phyloP scores from a whole-genome alignment of 2,888 invertebrate genomes.

The Hirtodrosophila alboralis region DNA sequence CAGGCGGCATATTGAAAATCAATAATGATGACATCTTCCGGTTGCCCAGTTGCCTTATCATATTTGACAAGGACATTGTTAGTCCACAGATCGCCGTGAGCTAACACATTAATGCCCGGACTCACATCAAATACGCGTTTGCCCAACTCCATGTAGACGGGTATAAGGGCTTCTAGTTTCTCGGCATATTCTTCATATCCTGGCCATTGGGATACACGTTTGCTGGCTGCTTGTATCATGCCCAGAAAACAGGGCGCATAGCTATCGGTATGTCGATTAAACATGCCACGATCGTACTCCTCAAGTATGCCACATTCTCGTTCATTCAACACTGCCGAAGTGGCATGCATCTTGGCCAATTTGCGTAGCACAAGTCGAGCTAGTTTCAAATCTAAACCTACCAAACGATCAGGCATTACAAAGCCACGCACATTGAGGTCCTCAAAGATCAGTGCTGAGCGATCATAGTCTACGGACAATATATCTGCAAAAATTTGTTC shows the following conservation, averaged over 20 bases:
- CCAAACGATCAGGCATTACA: slow-evolving; percentile 77
- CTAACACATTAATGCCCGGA: slow-evolving; percentile 75
- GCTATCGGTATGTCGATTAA: slow-evolving; percentile 80
- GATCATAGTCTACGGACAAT: slow-evolving; percentile 79
- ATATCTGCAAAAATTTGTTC: slow-evolving; percentile 82
- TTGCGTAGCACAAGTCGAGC: slow-evolving; percentile 82
- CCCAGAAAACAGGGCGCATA: slow-evolving; percentile 80
- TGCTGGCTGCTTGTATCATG: slow-evolving; percentile 74
- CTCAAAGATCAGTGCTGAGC: slow-evolving; percentile 81
- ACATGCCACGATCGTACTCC: slow-evolving; percentile 81
- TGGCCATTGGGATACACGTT: slow-evolving; percentile 73
- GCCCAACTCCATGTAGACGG: slow-evolving; percentile 80
- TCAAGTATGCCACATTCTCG: slow-evolving; percentile 73
- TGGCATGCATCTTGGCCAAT: slow-evolving; percentile 85
- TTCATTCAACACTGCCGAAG: slow-evolving; percentile 84
- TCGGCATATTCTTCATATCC: slow-evolving; percentile 73
- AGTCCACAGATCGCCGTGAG: slow-evolving; percentile 83
- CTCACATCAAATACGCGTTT: slow-evolving; percentile 77
- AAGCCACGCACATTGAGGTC: slow-evolving; percentile 77
- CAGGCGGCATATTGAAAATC: slow-evolving; percentile 84
- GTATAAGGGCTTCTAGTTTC: slow-evolving; percentile 71
- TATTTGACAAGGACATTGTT: slow-evolving; percentile 83
- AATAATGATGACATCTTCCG: slow-evolving; percentile 79
- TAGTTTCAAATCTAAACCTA: slow-evolving; percentile 84
- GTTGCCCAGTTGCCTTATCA: slow-evolving; percentile 61